phyloP scores from a whole-genome alignment of 2,113 vertebrate species.

The Lontra canadensis region DNA sequence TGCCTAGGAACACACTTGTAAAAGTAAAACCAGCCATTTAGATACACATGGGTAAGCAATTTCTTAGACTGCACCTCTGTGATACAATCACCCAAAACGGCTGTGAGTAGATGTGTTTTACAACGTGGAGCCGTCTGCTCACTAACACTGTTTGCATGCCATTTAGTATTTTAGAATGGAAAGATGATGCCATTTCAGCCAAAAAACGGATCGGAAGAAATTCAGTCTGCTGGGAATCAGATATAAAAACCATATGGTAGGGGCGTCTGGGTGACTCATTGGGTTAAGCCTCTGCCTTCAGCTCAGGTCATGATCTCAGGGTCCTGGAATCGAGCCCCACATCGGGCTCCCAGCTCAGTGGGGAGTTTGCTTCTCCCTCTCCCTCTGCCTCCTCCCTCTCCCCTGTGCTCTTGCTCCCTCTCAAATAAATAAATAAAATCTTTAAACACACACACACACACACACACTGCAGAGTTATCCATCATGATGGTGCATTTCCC shows the following conservation, averaged over 20 bases:
- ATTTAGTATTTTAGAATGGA: neutral
- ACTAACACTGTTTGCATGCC: no score
- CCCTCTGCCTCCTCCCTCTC: neutral
- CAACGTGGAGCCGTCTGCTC: neutral
- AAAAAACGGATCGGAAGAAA: neutral
- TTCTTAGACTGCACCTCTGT: neutral
- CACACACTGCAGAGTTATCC: neutral
- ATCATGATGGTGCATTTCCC: neutral
- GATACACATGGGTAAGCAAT: no score
- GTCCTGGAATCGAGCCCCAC: neutral
- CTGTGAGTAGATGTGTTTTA: neutral
- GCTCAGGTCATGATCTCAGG: neutral
- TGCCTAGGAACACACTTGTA: neutral
- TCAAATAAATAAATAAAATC: neutral
- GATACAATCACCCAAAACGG: no score
- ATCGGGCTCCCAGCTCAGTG: neutral
- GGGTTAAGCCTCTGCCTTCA: neutral
- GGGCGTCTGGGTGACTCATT: neutral
- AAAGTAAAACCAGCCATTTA: neutral
- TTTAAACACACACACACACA: neutral
- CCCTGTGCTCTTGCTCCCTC: neutral
- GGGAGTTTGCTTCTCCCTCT: neutral
- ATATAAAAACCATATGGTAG: neutral
- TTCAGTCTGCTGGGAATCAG: neutral
- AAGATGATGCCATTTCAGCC: neutral